Evolutionary conservation across 2,113 vertebrate species (phyloP).

Genomic region (Mugil cephalus): DNA sequence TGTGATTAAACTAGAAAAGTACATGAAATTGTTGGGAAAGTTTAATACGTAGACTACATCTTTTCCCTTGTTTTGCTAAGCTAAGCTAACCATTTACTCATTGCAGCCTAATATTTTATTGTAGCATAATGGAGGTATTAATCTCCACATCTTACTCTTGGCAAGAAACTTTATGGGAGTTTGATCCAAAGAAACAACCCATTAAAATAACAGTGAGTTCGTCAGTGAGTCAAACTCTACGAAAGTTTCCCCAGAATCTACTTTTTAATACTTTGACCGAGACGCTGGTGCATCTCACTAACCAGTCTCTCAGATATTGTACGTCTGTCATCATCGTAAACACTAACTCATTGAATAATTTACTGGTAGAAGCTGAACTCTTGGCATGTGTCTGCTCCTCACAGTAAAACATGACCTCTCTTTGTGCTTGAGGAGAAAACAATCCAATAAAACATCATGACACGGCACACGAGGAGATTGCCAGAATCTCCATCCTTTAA

Average conservation of each 20-base stretch:
- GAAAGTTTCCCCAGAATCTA: not conserved
- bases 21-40: too few species aligned
- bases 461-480: conserved; percentile 12
- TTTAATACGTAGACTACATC: too few species aligned
- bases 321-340: not conserved
- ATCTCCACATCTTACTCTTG: not conserved
- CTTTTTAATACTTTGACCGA: not conserved
- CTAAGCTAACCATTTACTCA: not conserved
- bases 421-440: conserved; percentile 44
- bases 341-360: conserved; percentile 33
- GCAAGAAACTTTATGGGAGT: not conserved
- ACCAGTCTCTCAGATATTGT: conserved; percentile 1
- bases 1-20: too few species aligned
- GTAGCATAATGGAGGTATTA: too few species aligned
- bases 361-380: conserved; percentile 22
- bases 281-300: not conserved
- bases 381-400: conserved; percentile 41
- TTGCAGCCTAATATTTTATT: not conserved
- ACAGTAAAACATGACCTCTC: conserved; percentile 57
- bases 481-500: conserved; percentile 37
- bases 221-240: not conserved
- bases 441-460: conserved; percentile 60
- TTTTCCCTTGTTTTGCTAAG: not conserved
- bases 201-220: not conserved
- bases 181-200: too few species aligned